Conservation (phyloP, 2,797 vertebrate genomes). For the Lateolabrax maculatus region DNA sequence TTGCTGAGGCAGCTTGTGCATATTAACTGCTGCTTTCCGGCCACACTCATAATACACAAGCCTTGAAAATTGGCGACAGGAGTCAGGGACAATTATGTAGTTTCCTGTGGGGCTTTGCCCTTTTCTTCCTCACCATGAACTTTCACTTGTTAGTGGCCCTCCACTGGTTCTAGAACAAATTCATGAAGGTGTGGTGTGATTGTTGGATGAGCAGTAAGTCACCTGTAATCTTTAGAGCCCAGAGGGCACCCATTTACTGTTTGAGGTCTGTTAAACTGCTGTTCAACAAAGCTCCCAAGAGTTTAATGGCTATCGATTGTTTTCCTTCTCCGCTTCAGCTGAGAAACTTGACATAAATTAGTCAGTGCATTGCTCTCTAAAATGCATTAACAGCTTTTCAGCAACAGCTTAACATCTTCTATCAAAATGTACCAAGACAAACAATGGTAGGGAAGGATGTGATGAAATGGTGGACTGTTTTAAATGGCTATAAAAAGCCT, state of each 20-base stretch:
- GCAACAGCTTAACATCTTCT: conserved; percentile 52
- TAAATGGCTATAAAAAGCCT: conserved; percentile 23
- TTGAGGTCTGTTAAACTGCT: conserved; percentile 78
- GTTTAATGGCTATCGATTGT: conserved; percentile 84
- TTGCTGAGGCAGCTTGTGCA: conserved; percentile 89
- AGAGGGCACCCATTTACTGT: conserved; percentile 72
- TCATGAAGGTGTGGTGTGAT: conserved; percentile 60
- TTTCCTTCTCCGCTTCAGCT: conserved; percentile 75
- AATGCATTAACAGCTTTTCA: conserved; percentile 72
- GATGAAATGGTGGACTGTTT: conserved; percentile 20
- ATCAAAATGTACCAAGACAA: conserved; percentile 54
- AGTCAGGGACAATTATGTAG: conserved; percentile 70
- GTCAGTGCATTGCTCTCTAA: conserved; percentile 64
- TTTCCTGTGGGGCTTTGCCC: conserved; percentile 55
- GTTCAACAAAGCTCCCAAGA: conserved; percentile 75
- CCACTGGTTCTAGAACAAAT: conserved; percentile 54
- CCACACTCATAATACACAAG: conserved; percentile 82
- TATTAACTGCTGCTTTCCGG: conserved; percentile 87
- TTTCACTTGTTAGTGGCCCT: conserved; percentile 50
- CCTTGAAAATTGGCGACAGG: conserved; percentile 67
- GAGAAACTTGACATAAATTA: conserved; percentile 82
- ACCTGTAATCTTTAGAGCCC: conserved; percentile 82
- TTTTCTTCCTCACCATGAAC: conserved; percentile 48
- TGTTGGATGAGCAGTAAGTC: conserved; percentile 74
- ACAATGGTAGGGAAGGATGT: conserved; percentile 23